A percentile compares a stretch with the other conserved stretches of the same genome.
phyloP scores from a whole-genome alignment of 2,113 vertebrate species.

The Thinocorus orbignyianus region DNA sequence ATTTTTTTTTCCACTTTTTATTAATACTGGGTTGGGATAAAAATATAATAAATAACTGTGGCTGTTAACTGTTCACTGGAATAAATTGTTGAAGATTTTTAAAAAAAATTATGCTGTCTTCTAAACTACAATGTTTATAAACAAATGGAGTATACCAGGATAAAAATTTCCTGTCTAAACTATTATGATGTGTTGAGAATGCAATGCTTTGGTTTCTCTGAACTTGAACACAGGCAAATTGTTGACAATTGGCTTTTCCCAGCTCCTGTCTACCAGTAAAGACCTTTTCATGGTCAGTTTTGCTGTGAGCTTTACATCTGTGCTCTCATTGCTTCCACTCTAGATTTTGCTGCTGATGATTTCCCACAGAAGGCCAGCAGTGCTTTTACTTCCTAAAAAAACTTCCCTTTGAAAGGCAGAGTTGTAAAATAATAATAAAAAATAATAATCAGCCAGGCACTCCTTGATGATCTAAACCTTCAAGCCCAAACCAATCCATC shows the following conservation, averaged over 20 bases:
- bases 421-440: not conserved
- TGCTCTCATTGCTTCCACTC: not conserved
- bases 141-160: not conserved
- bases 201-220: not conserved
- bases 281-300: not conserved
- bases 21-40: not conserved
- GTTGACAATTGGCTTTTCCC: not conserved
- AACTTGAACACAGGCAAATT: not conserved
- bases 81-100: not conserved
- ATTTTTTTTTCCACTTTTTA: not conserved
- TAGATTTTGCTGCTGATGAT: not conserved
- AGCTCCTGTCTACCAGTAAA: not conserved
- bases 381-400: not conserved
- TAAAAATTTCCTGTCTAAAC: not conserved
- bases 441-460: not conserved
- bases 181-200: not conserved
- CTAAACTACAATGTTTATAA: not conserved
- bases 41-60: not conserved
- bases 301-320: not conserved
- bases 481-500: not conserved
- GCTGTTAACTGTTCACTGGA: not conserved
- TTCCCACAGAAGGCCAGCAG: not conserved
- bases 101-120: not conserved
- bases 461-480: not conserved
- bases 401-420: not conserved